Evolutionary conservation across 1,140 invertebrate genomes (phyloP), one percentile per base, ranked within the genome.

Genomic region (Aphaenogaster floridana): DNA sequence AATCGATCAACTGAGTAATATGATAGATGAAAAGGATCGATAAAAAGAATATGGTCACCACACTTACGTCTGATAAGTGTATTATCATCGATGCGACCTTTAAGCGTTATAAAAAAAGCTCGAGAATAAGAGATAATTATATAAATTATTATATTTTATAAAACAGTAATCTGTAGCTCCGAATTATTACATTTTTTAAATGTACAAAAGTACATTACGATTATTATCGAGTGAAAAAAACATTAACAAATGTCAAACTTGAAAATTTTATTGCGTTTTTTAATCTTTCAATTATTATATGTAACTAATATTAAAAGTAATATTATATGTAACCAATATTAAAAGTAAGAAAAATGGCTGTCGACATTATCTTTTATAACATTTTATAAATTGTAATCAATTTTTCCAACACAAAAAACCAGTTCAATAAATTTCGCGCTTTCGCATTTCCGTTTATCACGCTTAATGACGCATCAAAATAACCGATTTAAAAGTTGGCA

Each of bases 371-470:
- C 28, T 28, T 28, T 28, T 28, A 28, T 28, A 28, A 28, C 28
- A 28, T 28, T 28, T 28, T 28, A 28, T 28, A 28, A 28, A 28
- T 28, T 77, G 28, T 45, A 42, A 39, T 42, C 5, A 74, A 76
- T 59, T 59, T 59, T 59, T 59, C 28, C 21, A 28, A 7, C n/a
- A 28, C 28, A 28, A 28, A 77, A 61, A 59, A 42, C 7, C 6
- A 9, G 4, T 17, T 68, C 17, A 28, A 42, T 7, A 52, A 79
- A 77, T 77, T 45, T 45, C 6, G 0, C 36, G 45, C 8, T 48
- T 79, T 79, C 39, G 45, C 61, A 48, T 79, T 81, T 59, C 6
- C 21, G 50, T 28, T 83, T 83, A 74, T 59, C 80, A 59, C 52
- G 68, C 21, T 74, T 57, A 59, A 83, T 45, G 39, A 36, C 36